Conservation (phyloP, 2,888 invertebrate species). For the Itoplectis maculator region DNA sequence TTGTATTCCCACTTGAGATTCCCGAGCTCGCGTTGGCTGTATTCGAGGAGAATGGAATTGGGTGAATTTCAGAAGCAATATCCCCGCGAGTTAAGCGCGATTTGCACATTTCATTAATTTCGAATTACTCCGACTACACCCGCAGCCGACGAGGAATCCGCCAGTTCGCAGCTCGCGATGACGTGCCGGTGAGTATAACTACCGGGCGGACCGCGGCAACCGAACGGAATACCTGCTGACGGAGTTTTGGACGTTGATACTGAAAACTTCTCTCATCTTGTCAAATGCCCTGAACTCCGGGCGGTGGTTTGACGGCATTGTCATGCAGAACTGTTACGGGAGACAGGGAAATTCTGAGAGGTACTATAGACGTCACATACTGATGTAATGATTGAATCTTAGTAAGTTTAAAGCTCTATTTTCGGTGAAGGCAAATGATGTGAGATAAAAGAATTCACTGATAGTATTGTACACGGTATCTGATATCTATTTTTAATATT, state of each 20-base stretch:
- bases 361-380: background rate
- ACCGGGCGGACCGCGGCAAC: background rate
- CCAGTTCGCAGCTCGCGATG: background rate
- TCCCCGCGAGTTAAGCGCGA: background rate
- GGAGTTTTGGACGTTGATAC: background rate
- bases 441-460: background rate
- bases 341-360: background rate
- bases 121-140: background rate
- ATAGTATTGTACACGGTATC: no score
- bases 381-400: background rate
- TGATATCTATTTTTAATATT: no score
- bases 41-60: background rate
- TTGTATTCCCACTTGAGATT: background rate
- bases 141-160: background rate
- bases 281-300: background rate
- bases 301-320: background rate
- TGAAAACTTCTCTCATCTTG: conserved; percentile 1
- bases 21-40: background rate
- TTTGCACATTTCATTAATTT: conserved; percentile 6
- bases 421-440: background rate
- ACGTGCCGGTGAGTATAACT: background rate
- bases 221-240: background rate
- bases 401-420: background rate
- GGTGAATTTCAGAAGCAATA: background rate
- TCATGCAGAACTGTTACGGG: background rate